Conservation (phyloP, 1,140 invertebrate genomes). For the Ephestia elutella region DNA sequence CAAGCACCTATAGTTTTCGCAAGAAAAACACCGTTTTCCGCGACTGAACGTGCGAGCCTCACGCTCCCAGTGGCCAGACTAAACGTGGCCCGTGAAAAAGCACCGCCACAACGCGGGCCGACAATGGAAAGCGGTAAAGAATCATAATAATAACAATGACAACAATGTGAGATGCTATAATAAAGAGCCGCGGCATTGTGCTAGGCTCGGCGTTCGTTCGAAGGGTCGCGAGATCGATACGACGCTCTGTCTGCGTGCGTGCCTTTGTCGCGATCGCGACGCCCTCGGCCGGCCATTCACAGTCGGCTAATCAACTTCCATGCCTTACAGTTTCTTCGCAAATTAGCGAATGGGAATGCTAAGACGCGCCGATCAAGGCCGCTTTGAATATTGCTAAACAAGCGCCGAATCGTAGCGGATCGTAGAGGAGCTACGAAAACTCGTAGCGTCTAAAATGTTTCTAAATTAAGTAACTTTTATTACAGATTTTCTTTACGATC, state of each 20-base stretch:
- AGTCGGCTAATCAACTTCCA: constrained; percentile 54
- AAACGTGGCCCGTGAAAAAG: constrained; percentile 71
- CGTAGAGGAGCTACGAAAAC: background rate
- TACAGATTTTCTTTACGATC: no score
- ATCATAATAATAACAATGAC: constrained; percentile 75
- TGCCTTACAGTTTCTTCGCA: constrained; percentile 19
- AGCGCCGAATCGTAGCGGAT: background rate
- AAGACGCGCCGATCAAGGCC: background rate
- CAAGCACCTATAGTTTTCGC: constrained; percentile 52
- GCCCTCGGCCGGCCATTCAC: constrained; percentile 45
- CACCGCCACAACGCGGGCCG: constrained; percentile 69
- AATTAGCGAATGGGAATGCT: background rate
- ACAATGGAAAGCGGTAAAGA: constrained; percentile 74
- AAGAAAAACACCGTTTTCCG: constrained; percentile 64
- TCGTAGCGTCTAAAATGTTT: background rate
- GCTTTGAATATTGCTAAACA: background rate
- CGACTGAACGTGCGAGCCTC: constrained; percentile 68
- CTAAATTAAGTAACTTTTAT: no score
- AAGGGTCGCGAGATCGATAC: constrained; percentile 72
- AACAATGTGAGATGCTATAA: constrained; percentile 75
- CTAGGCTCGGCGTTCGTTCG: constrained; percentile 57
- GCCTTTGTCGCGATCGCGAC: constrained; percentile 50
- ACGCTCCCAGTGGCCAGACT: constrained; percentile 71
- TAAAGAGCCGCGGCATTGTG: constrained; percentile 71
- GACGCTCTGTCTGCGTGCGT: constrained; percentile 66